A percentile compares a stretch with the other conserved stretches of the same genome.
Evolutionary conservation across 1,140 invertebrate species (phyloP).

Genomic region (Lasioglossum albipes): DNA sequence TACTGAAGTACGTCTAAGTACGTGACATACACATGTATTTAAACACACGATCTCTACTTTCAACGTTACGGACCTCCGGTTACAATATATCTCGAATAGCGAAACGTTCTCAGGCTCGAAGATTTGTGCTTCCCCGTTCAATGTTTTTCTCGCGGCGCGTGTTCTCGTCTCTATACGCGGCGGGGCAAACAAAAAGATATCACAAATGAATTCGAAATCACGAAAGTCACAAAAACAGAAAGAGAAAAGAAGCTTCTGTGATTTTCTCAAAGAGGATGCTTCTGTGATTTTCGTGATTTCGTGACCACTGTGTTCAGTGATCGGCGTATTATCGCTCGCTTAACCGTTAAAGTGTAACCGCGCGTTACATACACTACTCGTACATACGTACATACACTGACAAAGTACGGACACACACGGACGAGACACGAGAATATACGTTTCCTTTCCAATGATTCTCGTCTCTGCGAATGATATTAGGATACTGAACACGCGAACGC

Average conservation of each 20-base stretch:
- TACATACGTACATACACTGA: neutral
- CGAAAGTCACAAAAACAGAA: neutral
- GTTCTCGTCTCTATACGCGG: neutral
- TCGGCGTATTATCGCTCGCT: neutral
- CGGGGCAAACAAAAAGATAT: constrained; percentile 20
- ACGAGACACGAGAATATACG: neutral
- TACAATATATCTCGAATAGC: neutral
- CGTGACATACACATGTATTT: no score
- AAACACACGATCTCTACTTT: no score
- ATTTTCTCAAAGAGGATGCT: no score
- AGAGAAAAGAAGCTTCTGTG: neutral
- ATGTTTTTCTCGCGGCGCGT: neutral
- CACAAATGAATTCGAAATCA: constrained; percentile 35
- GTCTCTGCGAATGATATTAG: neutral
- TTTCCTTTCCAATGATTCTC: neutral
- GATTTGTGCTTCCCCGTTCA: neutral
- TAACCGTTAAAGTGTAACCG: constrained; percentile 13
- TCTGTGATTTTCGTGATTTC: no score
- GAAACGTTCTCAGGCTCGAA: neutral
- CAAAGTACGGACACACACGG: neutral
- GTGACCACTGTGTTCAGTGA: neutral
- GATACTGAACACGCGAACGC: neutral
- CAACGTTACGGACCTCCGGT: no score
- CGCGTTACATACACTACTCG: neutral
- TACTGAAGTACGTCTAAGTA: no score